Base-by-base conservation (phyloP, 2,888 invertebrate genomes). In the Scaptomyza tumidula region DNA sequence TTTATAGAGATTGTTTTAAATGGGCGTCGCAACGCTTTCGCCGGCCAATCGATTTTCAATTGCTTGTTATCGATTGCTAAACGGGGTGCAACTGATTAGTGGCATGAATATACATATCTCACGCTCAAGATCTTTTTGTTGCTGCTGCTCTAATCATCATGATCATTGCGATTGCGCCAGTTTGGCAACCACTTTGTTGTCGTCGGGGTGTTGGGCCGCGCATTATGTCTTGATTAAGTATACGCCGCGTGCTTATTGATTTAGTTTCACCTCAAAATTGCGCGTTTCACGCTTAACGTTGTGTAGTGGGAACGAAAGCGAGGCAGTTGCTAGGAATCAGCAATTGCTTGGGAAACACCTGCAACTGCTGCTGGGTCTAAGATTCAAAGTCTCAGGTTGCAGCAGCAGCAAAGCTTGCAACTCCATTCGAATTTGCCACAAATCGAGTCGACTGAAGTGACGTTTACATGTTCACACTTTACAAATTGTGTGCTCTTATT, bases 181-280 rank as follows among this genome's bases (percentile, higher is more conserved):
- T 19, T 65, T 71, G 52, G 13, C 27, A 54, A 72, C 49, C 54
- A 2, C 39, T 44, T 48, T 11, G 49, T 27, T 59, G 65, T 65
- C 41, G 63, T 37, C 6, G 44, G 31, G 53, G 44, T 37, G 62
- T 65, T 61, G 46, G 53, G 62, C 16, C 39, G 68, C 24, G 62
- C 35, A 50, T 77, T 84, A 84, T 83, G 84, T 78, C 86, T 84
- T 80, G 75, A 85, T 84, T 81, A 85, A 83, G 83, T 80, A 79
- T 81, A 80, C 79, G 77, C 75, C 75, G 71, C 58, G 73, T 77
- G 77, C 69, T 81, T 76, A 79, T 83, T 83, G 86, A 71, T 80
- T 80, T 81, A 72, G 83, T 77, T 83, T 83, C 68, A 79, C 65
- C 64, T 63, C 68, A 70, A 75, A 41, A 66, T 71, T 70, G 68